Evolutionary conservation across 2,797 vertebrate species (phyloP), one percentile per base, ranked within the genome.

Genomic region (Phalloptychus januarius): DNA sequence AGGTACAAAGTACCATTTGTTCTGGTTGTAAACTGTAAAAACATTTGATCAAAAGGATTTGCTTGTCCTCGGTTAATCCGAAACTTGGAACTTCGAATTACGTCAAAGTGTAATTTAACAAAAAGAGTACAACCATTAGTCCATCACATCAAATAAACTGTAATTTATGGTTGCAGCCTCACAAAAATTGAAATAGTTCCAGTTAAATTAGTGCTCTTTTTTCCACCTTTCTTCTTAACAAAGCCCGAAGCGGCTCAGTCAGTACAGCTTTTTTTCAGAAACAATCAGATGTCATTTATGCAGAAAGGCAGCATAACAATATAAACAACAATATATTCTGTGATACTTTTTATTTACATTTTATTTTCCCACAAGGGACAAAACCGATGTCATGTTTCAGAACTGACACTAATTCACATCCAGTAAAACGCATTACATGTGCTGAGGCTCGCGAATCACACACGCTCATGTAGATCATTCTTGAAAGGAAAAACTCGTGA

Each of bases 401-500:
- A 63, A 61, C 28, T 16, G 28, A 61, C 28, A 72, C 44, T 23
- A 4, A 46, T 28, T 46, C 44, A 15, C n/a, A 85, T 80, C 76
- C 82, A 86, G 84, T 80, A 83, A 83, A 83, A 79, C 78, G 63
- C 48, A 3, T 85, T 72, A 82, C 84, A 80, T 81, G 52, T n/a
- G 3, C 11, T 52, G 48, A 23, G 20, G 20, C 48, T 52, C 48
- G 7, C 25, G 48, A 86, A 84, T 86, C 78, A 69, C 20, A 71
- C 77, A 81, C 80, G 72, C 83, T 85, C 86, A 45, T 72, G 79
- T 81, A 80, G 87, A 89, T 84, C 84, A 54, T 80, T 75, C 75
- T 42, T 83, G 83, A 88, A 86, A 82, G 74, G 74, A 87, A 87
- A 93, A 88, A 81, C 82, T 80, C 78, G 74, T n/a, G 23, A 56